These are phyloP conservation scores for Limnephilus lunatus DNA, from an alignment of 2,888 invertebrate genomes.

Conservation along the genomic window DNA sequence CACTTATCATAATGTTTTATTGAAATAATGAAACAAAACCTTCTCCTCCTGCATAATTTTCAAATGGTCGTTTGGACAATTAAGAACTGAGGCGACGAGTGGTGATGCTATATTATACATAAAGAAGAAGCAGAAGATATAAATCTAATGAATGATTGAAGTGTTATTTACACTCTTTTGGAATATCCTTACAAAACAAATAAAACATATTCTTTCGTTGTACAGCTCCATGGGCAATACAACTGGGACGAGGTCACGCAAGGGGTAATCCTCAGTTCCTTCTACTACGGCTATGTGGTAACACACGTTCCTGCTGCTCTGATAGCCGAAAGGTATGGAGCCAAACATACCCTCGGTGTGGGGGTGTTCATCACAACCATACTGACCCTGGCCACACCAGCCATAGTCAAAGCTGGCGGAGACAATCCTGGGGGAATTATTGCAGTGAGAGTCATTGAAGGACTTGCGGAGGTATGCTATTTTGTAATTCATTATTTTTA, in stretches of 20 bases:
- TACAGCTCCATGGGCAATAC: constrained; percentile 70
- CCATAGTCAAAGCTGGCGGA: constrained; percentile 79
- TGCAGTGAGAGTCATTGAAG: constrained; percentile 81
- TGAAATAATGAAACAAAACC: too few species aligned
- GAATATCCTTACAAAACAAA: too few species aligned
- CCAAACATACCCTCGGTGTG: constrained; percentile 88
- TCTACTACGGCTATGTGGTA: constrained; percentile 90
- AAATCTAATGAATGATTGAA: too few species aligned
- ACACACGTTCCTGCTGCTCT: constrained; percentile 91
- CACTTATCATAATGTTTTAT: too few species aligned
- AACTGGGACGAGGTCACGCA: constrained; percentile 84
- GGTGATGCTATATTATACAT: too few species aligned
- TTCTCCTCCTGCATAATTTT: too few species aligned
- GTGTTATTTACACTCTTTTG: too few species aligned
- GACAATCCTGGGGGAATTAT: constrained; percentile 78
- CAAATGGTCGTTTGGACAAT: too few species aligned
- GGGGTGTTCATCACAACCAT: constrained; percentile 88
- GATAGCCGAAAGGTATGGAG: constrained; percentile 88
- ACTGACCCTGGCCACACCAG: constrained; percentile 87
- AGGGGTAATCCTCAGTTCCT: constrained; percentile 87
- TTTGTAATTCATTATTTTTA: too few species aligned
- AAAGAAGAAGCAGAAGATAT: too few species aligned
- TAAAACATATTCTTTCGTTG: background rate
- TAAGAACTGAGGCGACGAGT: too few species aligned
- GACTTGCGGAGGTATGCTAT: constrained; percentile 83